Conservation (phyloP, 2,888 invertebrate genomes). For the Phorcus lineatus region DNA sequence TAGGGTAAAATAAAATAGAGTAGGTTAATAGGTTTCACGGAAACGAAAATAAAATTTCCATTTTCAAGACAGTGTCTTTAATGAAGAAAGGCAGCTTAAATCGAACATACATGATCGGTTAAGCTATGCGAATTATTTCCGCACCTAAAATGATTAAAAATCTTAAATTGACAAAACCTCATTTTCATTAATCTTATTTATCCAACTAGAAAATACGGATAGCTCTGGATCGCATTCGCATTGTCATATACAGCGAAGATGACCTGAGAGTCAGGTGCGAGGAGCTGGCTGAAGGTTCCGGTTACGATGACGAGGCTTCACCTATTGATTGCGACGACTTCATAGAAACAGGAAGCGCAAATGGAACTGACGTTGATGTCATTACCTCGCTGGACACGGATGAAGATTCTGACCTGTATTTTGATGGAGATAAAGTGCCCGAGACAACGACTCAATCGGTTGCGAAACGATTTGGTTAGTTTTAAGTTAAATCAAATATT, state of each 20-base stretch:
- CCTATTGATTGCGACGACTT: slow-evolving; percentile 18
- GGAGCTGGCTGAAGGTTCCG: slow-evolving; percentile 15
- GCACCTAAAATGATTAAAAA: too few relatives aligned
- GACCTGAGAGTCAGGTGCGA: slow-evolving; percentile 2
- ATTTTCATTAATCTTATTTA: too few relatives aligned
- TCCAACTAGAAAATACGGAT: background rate
- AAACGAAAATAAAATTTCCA: too few relatives aligned
- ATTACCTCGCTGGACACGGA: background rate
- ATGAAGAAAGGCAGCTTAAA: too few relatives aligned
- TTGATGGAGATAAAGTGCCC: slow-evolving; percentile 29
- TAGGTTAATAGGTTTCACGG: too few relatives aligned
- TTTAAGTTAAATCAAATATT: too few relatives aligned
- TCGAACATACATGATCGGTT: too few relatives aligned
- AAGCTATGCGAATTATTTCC: too few relatives aligned
- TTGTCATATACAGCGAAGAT: slow-evolving; percentile 1
- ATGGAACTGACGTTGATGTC: background rate
- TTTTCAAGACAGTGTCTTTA: too few relatives aligned
- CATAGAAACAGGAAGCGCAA: slow-evolving; percentile 22
- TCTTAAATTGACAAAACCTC: too few relatives aligned
- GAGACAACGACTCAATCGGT: background rate
- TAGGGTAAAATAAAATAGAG: too few relatives aligned
- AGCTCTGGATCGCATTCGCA: background rate
- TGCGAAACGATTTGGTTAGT: too few relatives aligned
- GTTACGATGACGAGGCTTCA: slow-evolving; percentile 7
- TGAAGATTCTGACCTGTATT: slow-evolving; percentile 38